Evolutionary conservation across 2,888 invertebrate species (phyloP).

Genomic region (Drosophila recens): DNA sequence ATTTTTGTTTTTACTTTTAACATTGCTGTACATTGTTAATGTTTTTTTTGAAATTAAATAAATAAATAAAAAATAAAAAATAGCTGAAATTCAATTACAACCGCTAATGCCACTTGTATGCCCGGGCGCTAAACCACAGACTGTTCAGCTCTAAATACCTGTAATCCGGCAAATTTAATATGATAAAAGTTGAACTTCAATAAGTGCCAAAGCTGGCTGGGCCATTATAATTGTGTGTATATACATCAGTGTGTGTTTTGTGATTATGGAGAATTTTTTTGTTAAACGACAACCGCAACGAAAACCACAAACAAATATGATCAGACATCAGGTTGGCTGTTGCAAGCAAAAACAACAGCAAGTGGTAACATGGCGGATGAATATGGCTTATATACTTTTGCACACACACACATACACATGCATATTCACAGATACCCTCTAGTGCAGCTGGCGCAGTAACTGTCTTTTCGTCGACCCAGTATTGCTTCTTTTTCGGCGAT

Average conservation of each 20-base stretch:
- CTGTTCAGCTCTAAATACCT: constrained; percentile 79
- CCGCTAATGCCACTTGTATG: constrained; percentile 80
- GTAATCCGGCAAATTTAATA: constrained; percentile 80
- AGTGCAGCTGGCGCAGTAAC: no score
- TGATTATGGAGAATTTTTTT: constrained; percentile 44
- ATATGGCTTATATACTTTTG: constrained; percentile 55
- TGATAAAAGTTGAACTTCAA: constrained; percentile 79
- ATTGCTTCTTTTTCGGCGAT: no score
- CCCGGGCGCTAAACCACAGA: constrained; percentile 58
- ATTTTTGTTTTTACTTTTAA: no score
- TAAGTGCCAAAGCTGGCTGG: constrained; percentile 63
- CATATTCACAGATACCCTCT: constrained; percentile 22
- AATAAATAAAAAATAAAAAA: no score
- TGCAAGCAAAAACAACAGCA: constrained; percentile 31
- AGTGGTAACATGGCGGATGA: constrained; percentile 66
- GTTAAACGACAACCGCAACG: constrained; percentile 63
- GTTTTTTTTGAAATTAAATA: no score
- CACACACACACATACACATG: constrained; percentile 11
- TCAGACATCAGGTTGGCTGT: constrained; percentile 69
- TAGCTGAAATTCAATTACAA: constrained; percentile 76
- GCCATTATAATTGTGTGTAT: constrained; percentile 70
- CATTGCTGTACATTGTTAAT: no score
- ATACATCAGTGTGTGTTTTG: constrained; percentile 15
- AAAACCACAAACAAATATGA: constrained; percentile 78
- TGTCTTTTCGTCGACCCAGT: no score